Evolutionary conservation across 2,113 vertebrate species (phyloP).

Genomic region (Nansenia antarctica): DNA sequence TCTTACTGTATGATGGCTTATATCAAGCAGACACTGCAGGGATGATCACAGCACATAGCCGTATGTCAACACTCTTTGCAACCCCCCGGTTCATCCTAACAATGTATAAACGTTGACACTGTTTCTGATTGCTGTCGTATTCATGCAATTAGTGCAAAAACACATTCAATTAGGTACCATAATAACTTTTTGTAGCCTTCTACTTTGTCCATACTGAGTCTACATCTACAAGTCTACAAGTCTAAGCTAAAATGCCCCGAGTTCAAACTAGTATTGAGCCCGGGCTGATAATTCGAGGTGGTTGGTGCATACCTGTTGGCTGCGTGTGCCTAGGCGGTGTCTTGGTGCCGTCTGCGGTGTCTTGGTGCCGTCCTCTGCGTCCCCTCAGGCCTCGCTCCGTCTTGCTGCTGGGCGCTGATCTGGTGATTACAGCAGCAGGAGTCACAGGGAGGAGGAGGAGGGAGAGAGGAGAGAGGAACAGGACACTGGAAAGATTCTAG

Average conservation of each 20-base stretch:
- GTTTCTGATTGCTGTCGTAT: too few relatives aligned
- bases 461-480: not conserved
- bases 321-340: not conserved
- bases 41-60: too few relatives aligned
- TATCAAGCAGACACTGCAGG: too few relatives aligned
- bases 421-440: constrained; percentile 18
- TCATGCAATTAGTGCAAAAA: too few relatives aligned
- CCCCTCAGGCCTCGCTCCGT: not conserved
- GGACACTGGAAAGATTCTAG: constrained; percentile 14
- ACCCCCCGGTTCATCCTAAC: too few relatives aligned
- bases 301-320: constrained; percentile 14
- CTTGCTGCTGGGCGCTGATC: constrained; percentile 8
- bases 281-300: not conserved
- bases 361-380: not conserved
- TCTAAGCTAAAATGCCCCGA: not conserved
- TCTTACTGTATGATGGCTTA: too few relatives aligned
- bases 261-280: not conserved
- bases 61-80: too few relatives aligned
- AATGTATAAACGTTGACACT: too few relatives aligned
- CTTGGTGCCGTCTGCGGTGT: not conserved
- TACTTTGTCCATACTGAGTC: not conserved
- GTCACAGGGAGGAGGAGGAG: not conserved
- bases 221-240: not conserved
- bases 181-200: not conserved
- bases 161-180: too few relatives aligned